These are phyloP conservation scores for Aegithalos caudatus DNA, from an alignment of 2,113 vertebrate species.

Conservation along the genomic window DNA sequence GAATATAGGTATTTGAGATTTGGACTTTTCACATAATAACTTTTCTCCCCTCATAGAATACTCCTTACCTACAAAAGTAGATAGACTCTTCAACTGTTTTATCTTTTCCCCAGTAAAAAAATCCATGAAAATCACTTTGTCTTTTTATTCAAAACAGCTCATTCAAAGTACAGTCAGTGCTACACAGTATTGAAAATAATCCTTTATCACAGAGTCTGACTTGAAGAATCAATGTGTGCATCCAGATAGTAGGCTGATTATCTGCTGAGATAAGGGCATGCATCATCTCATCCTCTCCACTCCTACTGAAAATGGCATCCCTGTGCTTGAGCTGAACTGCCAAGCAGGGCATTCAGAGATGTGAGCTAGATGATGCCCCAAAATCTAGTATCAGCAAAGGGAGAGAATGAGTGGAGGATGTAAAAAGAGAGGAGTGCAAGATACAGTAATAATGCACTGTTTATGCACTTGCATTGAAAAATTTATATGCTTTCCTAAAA, in stretches of 20 bases:
- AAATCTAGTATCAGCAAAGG: neutral
- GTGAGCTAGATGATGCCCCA: neutral
- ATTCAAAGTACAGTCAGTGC: neutral
- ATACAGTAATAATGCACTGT: neutral
- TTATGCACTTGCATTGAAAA: neutral
- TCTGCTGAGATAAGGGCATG: neutral
- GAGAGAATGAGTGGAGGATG: neutral
- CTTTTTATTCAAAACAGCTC: neutral
- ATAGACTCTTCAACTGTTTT: neutral
- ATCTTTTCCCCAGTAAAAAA: neutral
- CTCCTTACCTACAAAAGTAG: neutral
- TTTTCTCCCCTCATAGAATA: neutral
- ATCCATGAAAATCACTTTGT: neutral
- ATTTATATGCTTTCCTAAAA: neutral
- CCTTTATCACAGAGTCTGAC: neutral
- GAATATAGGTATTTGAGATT: neutral
- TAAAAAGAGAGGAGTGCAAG: neutral
- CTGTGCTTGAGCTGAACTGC: neutral
- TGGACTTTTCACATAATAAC: neutral
- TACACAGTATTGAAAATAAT: neutral
- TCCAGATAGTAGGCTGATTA: neutral
- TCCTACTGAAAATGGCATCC: neutral
- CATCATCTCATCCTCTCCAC: neutral
- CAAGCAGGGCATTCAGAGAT: neutral
- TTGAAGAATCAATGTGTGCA: neutral